Base-by-base conservation (phyloP, 2,797 vertebrate species). In the Triplophysa yarkandensis region DNA sequence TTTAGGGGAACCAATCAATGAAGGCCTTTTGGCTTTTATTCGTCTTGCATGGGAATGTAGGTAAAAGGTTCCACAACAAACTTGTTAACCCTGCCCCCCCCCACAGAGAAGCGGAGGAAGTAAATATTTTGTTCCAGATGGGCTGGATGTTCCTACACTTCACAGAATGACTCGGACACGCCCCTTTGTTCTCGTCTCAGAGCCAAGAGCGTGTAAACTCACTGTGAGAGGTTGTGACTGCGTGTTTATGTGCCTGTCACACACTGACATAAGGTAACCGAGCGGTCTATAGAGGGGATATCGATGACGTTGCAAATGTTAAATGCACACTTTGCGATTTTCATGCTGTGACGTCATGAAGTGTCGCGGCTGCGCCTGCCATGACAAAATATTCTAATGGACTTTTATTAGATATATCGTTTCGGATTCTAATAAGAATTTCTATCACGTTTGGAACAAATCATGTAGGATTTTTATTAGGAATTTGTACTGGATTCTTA, bases 61-160 rank as follows among this genome's bases (percentile, higher is more conserved):
- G 91, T 87, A 85, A 92, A 92, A 91, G 90, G 92, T 93, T 87
- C 78, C 74, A 72, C 11, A 74, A 77, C 78, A 87, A 87, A 87
- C 77, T 80, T 23, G 48, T 58, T 79, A 25, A 66, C 84, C 84
- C 87, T 70, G 36, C 64, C 86, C 87, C 87, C 81, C 27, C 41
- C 52, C 28, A 11, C 39, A 2, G 66, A 66, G 5, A 50, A 63
- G 68, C 57, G 14, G 66, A 48, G 46, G 60, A 58, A 77, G 62
- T 80, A 81, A 82, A 87, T 80, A 83, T 87, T 87, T 82, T 57
- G 28, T 81, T 21, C 13, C 0, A 3, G 61, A 48, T 80, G 64
- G 52, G 32, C 41, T 55, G 27, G 69, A 78, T 63, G 62, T 81
- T 81, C 48, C 52, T 27, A n/a, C 21, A 13, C 6, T 64, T 73